A percentile compares a stretch with the other conserved stretches of the same genome.
These are phyloP conservation scores for Champsocephalus esox DNA, from an alignment of 2,797 vertebrate genomes.

Conservation along the genomic window DNA sequence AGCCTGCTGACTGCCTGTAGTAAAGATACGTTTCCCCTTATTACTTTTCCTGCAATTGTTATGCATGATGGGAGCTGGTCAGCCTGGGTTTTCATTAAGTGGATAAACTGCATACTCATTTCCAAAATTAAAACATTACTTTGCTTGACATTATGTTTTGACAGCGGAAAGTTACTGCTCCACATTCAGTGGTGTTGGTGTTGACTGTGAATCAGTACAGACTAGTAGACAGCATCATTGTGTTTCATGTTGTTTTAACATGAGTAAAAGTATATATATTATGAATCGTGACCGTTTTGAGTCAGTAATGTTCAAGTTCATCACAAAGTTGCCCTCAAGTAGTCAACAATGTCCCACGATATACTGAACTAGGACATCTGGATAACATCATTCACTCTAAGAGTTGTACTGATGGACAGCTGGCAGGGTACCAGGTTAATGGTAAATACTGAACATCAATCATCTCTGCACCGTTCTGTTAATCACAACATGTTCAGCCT, in stretches of 20 bases:
- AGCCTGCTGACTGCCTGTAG: conserved; percentile 42
- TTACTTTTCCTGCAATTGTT: conserved; percentile 55
- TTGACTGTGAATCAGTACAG: conserved; percentile 2
- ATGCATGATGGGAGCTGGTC: conserved; percentile 40
- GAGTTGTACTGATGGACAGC: conserved; percentile 1
- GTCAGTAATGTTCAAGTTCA: not conserved
- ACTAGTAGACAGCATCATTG: too few relatives aligned
- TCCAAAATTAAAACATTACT: conserved; percentile 37
- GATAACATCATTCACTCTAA: not conserved
- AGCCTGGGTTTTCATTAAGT: conserved; percentile 44
- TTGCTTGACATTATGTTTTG: not conserved
- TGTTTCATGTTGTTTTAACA: not conserved
- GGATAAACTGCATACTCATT: conserved; percentile 36
- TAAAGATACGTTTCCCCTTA: conserved; percentile 62
- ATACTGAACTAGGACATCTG: conserved; percentile 2
- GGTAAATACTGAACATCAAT: not conserved
- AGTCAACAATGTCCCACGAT: conserved; percentile 8
- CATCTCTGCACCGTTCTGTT: not conserved
- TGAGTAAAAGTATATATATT: not conserved
- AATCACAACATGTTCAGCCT: not conserved
- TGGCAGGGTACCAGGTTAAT: conserved; percentile 3
- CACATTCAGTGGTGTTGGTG: conserved; percentile 4
- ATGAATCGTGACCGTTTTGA: not conserved
- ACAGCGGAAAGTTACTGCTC: conserved; percentile 18
- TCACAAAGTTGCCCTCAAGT: conserved; percentile 10